phyloP scores from a whole-genome alignment of 2,113 vertebrate species.

The Oxyruncus cristatus region DNA sequence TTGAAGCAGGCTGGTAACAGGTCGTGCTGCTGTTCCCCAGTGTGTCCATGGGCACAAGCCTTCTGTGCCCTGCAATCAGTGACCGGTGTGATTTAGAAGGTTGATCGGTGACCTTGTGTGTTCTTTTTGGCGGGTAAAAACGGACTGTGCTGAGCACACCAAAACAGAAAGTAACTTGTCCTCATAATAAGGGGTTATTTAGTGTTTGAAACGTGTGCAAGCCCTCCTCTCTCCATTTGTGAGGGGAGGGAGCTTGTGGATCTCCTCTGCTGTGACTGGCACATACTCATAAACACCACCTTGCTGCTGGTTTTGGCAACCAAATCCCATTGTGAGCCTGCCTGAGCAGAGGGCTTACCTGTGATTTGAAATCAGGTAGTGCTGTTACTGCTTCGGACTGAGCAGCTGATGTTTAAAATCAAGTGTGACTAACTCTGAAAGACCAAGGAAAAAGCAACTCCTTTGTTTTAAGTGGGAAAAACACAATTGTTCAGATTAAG shows the following conservation, averaged over 20 bases:
- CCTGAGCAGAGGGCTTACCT: background rate
- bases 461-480: background rate
- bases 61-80: rapidly evolving
- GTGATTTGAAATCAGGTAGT: background rate
- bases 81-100: rapidly evolving
- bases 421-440: background rate
- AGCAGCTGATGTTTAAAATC: background rate
- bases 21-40: rapidly evolving
- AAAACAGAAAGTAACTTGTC: background rate
- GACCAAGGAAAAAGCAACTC: no score
- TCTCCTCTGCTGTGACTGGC: rapidly evolving
- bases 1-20: rapidly evolving
- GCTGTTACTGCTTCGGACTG: background rate
- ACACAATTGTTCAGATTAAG: rapidly evolving
- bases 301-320: rapidly evolving
- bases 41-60: rapidly evolving
- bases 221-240: rapidly evolving
- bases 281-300: rapidly evolving
- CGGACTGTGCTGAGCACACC: rapidly evolving
- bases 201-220: background rate
- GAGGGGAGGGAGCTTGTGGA: background rate
- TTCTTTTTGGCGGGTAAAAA: background rate
- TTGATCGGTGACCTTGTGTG: background rate
- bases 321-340: background rate
- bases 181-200: rapidly evolving